phyloP scores from a whole-genome alignment of 2,888 invertebrate genomes.

The Choreutis nemorana region DNA sequence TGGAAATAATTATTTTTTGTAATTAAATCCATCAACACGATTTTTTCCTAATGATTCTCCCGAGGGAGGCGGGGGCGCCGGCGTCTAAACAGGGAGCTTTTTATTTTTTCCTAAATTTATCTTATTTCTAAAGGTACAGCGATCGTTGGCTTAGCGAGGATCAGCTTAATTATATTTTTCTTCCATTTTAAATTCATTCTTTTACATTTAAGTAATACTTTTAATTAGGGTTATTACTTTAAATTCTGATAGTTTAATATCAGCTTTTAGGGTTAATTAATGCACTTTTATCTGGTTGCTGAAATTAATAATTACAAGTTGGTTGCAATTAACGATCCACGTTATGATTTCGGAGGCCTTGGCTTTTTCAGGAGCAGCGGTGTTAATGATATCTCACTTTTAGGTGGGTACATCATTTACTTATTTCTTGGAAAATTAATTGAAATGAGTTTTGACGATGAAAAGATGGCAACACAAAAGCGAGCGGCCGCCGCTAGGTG shows the following conservation, averaged over 20 bases:
- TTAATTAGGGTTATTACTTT: too few relatives aligned
- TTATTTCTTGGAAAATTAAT: slow-evolving; percentile 64
- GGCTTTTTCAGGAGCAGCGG: too few relatives aligned
- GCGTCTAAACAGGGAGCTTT: slow-evolving; percentile 23
- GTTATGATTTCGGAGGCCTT: too few relatives aligned
- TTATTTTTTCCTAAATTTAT: slow-evolving; percentile 39
- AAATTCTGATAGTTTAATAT: too few relatives aligned
- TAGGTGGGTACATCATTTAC: slow-evolving; percentile 64
- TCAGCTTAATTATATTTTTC: too few relatives aligned
- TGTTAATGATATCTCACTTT: slow-evolving; percentile 65
- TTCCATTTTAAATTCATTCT: too few relatives aligned
- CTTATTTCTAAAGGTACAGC: slow-evolving; percentile 20
- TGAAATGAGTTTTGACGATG: slow-evolving; percentile 66
- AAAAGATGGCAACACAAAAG: slow-evolving; percentile 61
- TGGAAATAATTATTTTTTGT: slow-evolving; percentile 66
- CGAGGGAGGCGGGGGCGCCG: slow-evolving; percentile 35
- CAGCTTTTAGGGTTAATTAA: too few relatives aligned
- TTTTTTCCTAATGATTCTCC: slow-evolving; percentile 66
- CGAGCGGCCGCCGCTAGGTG: slow-evolving; percentile 56
- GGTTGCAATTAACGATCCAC: too few relatives aligned
- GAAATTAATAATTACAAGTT: too few relatives aligned
- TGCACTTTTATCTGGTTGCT: too few relatives aligned
- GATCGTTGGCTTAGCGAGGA: slow-evolving; percentile 14
- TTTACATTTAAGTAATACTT: too few relatives aligned
- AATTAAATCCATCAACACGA: slow-evolving; percentile 68